Evolutionary conservation across 2,113 vertebrate species (phyloP), one percentile per base, ranked within the genome.

Genomic region (Chunga burmeisteri): DNA sequence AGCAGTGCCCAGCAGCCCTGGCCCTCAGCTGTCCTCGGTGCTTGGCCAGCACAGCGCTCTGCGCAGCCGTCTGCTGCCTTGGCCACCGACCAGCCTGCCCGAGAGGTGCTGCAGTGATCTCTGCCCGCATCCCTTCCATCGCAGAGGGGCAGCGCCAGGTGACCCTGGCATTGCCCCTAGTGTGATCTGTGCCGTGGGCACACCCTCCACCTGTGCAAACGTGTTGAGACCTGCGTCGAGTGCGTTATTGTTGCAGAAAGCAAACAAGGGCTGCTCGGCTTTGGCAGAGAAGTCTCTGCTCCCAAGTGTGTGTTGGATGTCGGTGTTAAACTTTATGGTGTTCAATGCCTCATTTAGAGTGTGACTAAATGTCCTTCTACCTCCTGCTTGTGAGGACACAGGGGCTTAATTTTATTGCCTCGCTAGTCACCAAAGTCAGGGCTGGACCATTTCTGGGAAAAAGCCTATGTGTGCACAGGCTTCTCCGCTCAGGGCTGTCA

Each of bases 191-290:
- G 75, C 81, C 0, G 0, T 22, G 93, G 50, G 73, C 4, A 1
- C 29, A 2, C 44, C 21, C 38, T 36, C 7, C 2, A 1, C 0
- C 1, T 0, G 0, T 13, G 38, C 8, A 7, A 4, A 6, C 0
- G 40, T 2, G 14, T 0, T 0, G 50, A 49, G 65, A 59, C 17
- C 44, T 0, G 0, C 1, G 0, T 9, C 0, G 1, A 32, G 26
- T 0, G 55, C 2, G 46, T 42, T 47, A 0, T 0, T 1, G 2
- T 17, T 38, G 40, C 19, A 25, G 40, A 16, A 42, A 73, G 75
- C 4, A 15, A 27, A 3, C 0, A 0, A 3, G 1, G 70, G 65
- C 56, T 87, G 88, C 63, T 20, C 68, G 50, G 78, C 81, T 77
- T 29, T 58, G 88, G 55, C 56, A 38, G 74, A 0, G 6, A 29